Conservation (phyloP, 1,140 invertebrate species). For the Coenobita brevimanus region DNA sequence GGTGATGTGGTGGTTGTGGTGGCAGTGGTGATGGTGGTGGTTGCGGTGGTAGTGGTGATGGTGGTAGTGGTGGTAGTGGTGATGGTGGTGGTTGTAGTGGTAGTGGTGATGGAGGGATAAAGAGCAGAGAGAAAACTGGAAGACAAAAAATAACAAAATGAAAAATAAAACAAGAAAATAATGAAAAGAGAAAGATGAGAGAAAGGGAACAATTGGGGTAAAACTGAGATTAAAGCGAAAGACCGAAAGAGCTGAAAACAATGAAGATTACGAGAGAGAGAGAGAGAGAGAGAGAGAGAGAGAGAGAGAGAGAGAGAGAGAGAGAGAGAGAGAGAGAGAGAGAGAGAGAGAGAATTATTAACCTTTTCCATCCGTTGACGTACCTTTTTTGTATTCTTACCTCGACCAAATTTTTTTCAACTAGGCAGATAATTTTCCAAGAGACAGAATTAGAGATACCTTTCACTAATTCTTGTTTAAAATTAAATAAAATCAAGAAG, state of each 20-base stretch:
- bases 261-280: background rate
- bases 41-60: no score
- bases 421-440: background rate
- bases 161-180: no score
- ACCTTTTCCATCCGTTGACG: no score
- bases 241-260: background rate
- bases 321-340: slow-evolving; percentile 10
- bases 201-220: background rate
- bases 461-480: no score
- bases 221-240: background rate
- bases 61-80: no score
- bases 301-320: slow-evolving; percentile 7
- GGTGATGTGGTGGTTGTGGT: no score
- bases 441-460: no score
- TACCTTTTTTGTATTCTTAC: no score
- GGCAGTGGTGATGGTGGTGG: no score
- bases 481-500: no score
- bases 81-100: no score
- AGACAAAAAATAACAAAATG: background rate
- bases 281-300: background rate
- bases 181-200: background rate
- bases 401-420: background rate
- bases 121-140: background rate
- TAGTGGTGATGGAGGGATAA: no score
- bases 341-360: slow-evolving; percentile 11